Evolutionary conservation across 1,140 invertebrate genomes (phyloP).

Genomic region (Drosophila tristis): DNA sequence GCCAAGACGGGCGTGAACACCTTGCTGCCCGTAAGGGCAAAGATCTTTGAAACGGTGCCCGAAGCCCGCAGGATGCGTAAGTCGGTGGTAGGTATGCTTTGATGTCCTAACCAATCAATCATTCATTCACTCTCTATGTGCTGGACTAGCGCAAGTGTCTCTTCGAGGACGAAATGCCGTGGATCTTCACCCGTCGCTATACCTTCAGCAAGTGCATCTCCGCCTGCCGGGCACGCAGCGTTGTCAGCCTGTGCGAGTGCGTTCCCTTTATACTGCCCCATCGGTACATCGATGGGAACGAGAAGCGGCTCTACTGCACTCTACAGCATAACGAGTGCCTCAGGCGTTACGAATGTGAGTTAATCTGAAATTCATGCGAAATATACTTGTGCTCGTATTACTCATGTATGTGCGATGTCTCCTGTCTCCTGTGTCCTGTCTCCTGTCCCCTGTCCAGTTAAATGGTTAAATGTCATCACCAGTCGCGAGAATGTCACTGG

Average conservation of each 20-base stretch:
- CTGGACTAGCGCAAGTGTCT: slow-evolving; percentile 69
- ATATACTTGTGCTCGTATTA: background rate
- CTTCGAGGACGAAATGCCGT: slow-evolving; percentile 83
- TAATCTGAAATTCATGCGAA: slow-evolving; percentile 32
- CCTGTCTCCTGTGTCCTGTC: background rate
- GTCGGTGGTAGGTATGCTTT: slow-evolving; percentile 41
- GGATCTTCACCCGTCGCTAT: slow-evolving; percentile 60
- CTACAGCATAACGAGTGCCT: slow-evolving; percentile 74
- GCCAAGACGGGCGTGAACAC: slow-evolving; percentile 43
- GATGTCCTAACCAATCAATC: slow-evolving; percentile 1
- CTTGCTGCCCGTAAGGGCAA: slow-evolving; percentile 51
- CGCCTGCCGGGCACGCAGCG: slow-evolving; percentile 85
- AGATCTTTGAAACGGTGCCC: slow-evolving; percentile 63
- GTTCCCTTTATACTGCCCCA: slow-evolving; percentile 85
- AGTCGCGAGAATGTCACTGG: slow-evolving; percentile 64
- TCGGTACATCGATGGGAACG: slow-evolving; percentile 55
- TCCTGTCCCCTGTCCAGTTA: slow-evolving; percentile 52
- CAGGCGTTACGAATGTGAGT: slow-evolving; percentile 76
- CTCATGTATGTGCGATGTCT: background rate
- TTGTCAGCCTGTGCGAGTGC: slow-evolving; percentile 85
- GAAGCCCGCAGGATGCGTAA: slow-evolving; percentile 58
- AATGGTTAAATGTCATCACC: slow-evolving; percentile 83
- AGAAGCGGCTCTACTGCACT: slow-evolving; percentile 70
- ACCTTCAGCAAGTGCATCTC: slow-evolving; percentile 85
- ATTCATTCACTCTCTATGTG: background rate